Conservation (phyloP, 1,140 invertebrate genomes). For the Drosophila tropicalis region DNA sequence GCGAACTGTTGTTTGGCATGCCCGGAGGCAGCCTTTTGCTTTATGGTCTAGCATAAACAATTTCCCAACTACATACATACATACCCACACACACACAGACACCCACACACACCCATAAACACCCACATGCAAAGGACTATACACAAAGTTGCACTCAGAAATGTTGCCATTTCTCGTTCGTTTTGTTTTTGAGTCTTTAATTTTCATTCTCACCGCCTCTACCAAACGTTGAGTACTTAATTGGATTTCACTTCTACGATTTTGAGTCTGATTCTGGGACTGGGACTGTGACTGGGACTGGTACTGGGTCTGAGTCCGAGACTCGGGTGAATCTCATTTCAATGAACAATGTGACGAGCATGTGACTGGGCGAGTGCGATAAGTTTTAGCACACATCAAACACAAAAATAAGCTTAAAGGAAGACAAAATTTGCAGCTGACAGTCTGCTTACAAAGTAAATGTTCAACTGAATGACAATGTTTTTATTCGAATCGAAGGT, state of each 20-base stretch:
- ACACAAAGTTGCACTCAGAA: conserved; percentile 14
- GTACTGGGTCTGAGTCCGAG: neutral
- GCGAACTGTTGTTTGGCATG: conserved; percentile 1
- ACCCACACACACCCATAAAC: neutral
- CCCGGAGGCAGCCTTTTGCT: conserved; percentile 15
- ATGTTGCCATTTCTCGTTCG: conserved; percentile 14
- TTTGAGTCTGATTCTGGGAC: neutral
- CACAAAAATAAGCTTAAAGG: neutral
- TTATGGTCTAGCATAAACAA: conserved; percentile 12
- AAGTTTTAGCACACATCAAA: neutral
- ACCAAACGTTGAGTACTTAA: conserved; percentile 12
- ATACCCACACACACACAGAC: neutral
- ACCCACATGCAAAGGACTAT: neutral
- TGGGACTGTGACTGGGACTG: neutral
- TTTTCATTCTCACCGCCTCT: conserved; percentile 2
- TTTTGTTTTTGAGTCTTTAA: conserved; percentile 8
- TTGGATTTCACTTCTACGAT: conserved; percentile 10
- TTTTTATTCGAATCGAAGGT: too few species aligned
- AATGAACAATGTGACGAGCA: conserved; percentile 5
- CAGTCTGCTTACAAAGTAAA: too few species aligned
- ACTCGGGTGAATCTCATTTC: neutral
- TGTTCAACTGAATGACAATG: too few species aligned
- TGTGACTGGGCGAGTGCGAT: conserved; percentile 4
- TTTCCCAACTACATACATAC: neutral
- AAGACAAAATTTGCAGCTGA: too few species aligned